These are phyloP conservation scores for Poecilia velifera DNA, from an alignment of 2,797 vertebrate species.

Conservation along the genomic window DNA sequence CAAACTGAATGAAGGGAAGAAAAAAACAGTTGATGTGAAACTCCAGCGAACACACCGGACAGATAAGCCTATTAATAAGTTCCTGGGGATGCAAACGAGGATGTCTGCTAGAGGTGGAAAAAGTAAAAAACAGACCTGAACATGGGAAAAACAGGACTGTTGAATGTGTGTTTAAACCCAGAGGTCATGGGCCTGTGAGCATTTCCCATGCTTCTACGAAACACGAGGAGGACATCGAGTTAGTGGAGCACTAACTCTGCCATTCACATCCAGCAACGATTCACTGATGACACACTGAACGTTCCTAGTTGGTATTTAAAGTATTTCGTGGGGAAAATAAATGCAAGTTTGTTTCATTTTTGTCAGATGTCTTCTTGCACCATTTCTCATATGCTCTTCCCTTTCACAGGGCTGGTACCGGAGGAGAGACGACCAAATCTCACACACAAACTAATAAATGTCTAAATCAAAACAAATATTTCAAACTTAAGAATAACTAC, in stretches of 20 bases:
- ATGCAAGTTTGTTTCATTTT: not conserved
- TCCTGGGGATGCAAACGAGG: constrained; percentile 27
- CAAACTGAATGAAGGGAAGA: not conserved
- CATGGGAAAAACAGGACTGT: constrained; percentile 39
- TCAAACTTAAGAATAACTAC: not conserved
- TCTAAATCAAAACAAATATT: not conserved
- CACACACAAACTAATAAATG: not conserved
- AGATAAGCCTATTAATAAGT: constrained; percentile 15
- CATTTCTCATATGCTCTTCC: not conserved
- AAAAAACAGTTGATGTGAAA: not conserved
- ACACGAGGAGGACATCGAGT: constrained; percentile 64
- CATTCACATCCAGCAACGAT: constrained; percentile 53
- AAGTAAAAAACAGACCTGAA: constrained; percentile 20
- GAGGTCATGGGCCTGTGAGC: constrained; percentile 58
- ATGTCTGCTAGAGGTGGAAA: constrained; percentile 23
- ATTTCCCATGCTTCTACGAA: constrained; percentile 62
- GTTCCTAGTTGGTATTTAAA: constrained; percentile 2
- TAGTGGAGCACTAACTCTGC: constrained; percentile 52
- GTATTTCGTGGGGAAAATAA: not conserved
- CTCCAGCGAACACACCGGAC: not conserved
- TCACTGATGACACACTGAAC: constrained; percentile 27
- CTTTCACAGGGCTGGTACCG: not conserved
- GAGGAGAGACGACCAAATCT: not conserved
- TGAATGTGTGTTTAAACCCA: constrained; percentile 62
- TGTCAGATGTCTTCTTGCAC: not conserved